Conservation (phyloP, 2,888 invertebrate species). For the Platycheirus albimanus region DNA sequence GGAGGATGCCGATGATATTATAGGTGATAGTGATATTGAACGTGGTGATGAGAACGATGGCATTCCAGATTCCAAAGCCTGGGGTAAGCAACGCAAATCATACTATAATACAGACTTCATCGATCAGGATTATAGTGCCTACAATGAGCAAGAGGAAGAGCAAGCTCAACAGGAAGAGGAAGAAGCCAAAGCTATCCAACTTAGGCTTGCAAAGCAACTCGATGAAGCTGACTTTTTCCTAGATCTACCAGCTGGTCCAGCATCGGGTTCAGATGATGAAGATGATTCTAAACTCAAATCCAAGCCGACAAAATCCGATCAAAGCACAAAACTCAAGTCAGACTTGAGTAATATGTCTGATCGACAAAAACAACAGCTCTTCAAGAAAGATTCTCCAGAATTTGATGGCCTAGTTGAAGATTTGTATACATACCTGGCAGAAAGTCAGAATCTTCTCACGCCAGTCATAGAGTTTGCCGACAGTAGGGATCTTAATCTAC, state of each 20-base stretch:
- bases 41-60: conserved; percentile 88
- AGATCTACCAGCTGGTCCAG: conserved; percentile 79
- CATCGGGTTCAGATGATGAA: conserved; percentile 78
- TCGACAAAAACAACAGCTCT: conserved; percentile 89
- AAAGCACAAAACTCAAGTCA: conserved; percentile 85
- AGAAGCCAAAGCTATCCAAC: conserved; percentile 92
- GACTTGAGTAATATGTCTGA: conserved; percentile 90
- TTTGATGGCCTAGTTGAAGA: conserved; percentile 90
- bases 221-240: conserved; percentile 90
- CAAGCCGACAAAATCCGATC: conserved; percentile 12
- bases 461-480: conserved; percentile 87
- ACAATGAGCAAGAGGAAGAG: conserved; percentile 85
- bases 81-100: conserved; percentile 91
- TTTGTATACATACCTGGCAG: conserved; percentile 88
- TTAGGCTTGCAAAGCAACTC: conserved; percentile 89
- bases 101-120: conserved; percentile 95
- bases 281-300: conserved; percentile 75
- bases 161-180: conserved; percentile 91
- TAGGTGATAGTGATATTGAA: conserved; percentile 90
- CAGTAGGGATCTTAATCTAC: conserved; percentile 86
- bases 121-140: conserved; percentile 89
- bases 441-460: conserved; percentile 86
- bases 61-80: conserved; percentile 91
- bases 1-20: conserved; percentile 83
- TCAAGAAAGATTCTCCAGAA: conserved; percentile 95